Percentiles rank a stretch among this genome's conserved stretches.
phyloP scores from a whole-genome alignment of 2,888 invertebrate genomes.

The Omphaloscelis lunosa region DNA sequence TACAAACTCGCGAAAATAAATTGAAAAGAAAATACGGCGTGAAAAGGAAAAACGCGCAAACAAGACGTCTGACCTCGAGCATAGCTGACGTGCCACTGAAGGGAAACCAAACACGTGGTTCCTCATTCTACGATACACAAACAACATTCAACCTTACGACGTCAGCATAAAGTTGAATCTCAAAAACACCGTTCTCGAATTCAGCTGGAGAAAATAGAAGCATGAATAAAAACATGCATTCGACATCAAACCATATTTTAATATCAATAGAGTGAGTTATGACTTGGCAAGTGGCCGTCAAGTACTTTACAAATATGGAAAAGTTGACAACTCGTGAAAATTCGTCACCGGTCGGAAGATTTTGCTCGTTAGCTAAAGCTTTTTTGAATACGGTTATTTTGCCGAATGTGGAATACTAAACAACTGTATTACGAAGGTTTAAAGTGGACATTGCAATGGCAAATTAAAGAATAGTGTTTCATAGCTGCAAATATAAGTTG shows the following conservation, averaged over 20 bases:
- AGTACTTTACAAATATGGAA: slow-evolving; percentile 73
- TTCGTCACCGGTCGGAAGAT: slow-evolving; percentile 72
- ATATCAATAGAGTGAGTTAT: slow-evolving; percentile 50
- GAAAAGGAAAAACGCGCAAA: slow-evolving; percentile 68
- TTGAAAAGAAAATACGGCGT: slow-evolving; percentile 54
- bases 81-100: slow-evolving; percentile 82
- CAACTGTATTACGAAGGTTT: background rate
- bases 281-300: slow-evolving; percentile 44
- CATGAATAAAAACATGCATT: slow-evolving; percentile 45
- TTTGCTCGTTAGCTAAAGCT: slow-evolving; percentile 71
- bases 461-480: slow-evolving; percentile 5
- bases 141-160: slow-evolving; percentile 49
- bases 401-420: slow-evolving; percentile 5
- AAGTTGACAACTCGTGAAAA: slow-evolving; percentile 70
- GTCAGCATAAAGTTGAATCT: slow-evolving; percentile 29
- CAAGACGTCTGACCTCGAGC: slow-evolving; percentile 74
- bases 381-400: slow-evolving; percentile 43
- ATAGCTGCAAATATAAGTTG: slow-evolving; percentile 26
- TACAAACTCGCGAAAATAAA: slow-evolving; percentile 53
- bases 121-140: slow-evolving; percentile 28
- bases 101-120: slow-evolving; percentile 80
- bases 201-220: slow-evolving; percentile 55
- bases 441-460: slow-evolving; percentile 37
- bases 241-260: slow-evolving; percentile 63
- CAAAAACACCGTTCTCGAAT: slow-evolving; percentile 10